Evolutionary conservation across 2,113 vertebrate genomes (phyloP).

Genomic region (Sinocyclocheilus anophthalmus): DNA sequence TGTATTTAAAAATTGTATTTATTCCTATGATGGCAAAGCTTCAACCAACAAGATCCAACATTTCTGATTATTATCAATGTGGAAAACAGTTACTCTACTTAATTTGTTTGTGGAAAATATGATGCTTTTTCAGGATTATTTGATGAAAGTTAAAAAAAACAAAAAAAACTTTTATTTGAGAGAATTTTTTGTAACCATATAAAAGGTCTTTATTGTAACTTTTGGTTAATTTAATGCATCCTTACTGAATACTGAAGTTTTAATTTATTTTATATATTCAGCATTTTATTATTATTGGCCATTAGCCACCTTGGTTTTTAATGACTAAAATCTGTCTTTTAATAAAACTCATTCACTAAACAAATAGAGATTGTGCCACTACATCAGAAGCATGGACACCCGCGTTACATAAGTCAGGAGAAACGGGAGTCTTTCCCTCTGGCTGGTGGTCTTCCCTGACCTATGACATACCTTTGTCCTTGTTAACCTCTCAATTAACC

Average conservation of each 20-base stretch:
- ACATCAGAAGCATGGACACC: slow-evolving; percentile 53
- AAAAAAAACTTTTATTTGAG: neutral
- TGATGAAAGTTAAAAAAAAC: neutral
- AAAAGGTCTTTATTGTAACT: too few relatives aligned
- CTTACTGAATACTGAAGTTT: too few relatives aligned
- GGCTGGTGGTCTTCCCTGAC: slow-evolving; percentile 65
- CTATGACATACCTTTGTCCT: slow-evolving; percentile 69
- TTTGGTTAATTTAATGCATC: too few relatives aligned
- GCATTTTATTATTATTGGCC: neutral
- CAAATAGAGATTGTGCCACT: slow-evolving; percentile 37
- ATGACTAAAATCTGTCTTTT: neutral
- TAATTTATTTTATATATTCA: neutral
- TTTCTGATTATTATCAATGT: neutral
- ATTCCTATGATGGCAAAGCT: too few relatives aligned
- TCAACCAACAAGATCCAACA: too few relatives aligned
- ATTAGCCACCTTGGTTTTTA: neutral
- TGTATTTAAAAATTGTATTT: neutral
- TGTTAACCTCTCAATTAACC: slow-evolving; percentile 77
- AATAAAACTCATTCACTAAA: slow-evolving; percentile 1
- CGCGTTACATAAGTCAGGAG: slow-evolving; percentile 52
- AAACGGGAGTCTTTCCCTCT: slow-evolving; percentile 52
- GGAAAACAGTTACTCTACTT: neutral
- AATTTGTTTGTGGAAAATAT: neutral
- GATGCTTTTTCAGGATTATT: neutral
- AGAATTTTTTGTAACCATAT: neutral